phyloP scores from a whole-genome alignment of 2,113 vertebrate genomes.

The Prochilodus magdalenae region DNA sequence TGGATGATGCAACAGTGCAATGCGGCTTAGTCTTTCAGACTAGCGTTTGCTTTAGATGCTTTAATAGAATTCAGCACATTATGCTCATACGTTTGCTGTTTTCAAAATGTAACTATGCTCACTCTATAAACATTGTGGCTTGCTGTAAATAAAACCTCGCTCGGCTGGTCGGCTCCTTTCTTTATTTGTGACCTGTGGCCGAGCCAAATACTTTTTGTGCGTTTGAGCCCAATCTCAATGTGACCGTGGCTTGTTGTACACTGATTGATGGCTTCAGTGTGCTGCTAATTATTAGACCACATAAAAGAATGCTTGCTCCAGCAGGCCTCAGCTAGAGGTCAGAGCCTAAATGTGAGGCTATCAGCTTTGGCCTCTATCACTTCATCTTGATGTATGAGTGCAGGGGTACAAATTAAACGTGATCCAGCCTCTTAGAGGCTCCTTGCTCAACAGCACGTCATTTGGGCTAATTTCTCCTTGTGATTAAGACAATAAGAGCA shows the following conservation, averaged over 20 bases:
- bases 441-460: conserved; percentile 73
- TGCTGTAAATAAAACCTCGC: conserved; percentile 36
- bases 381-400: conserved; percentile 83
- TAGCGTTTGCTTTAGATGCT: neutral
- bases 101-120: neutral
- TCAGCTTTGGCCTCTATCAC: conserved; percentile 77
- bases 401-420: conserved; percentile 80
- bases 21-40: neutral
- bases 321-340: conserved; percentile 74
- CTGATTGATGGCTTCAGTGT: conserved; percentile 78
- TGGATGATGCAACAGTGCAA: neutral
- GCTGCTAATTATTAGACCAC: conserved; percentile 80
- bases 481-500: conserved; percentile 78
- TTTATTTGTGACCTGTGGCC: conserved; percentile 59
- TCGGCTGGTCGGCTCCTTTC: conserved; percentile 56
- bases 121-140: conserved; percentile 7
- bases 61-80: neutral
- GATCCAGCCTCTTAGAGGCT: conserved; percentile 71
- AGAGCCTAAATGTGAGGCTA: conserved; percentile 73
- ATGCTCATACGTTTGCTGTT: neutral
- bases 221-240: conserved; percentile 74
- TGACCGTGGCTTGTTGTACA: conserved; percentile 68
- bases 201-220: conserved; percentile 74
- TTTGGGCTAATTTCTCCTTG: conserved; percentile 76
- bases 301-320: conserved; percentile 72